Evolutionary conservation across 2,888 invertebrate species (phyloP), one percentile per base, ranked within the genome.

Genomic region (Trachelus tabidus): DNA sequence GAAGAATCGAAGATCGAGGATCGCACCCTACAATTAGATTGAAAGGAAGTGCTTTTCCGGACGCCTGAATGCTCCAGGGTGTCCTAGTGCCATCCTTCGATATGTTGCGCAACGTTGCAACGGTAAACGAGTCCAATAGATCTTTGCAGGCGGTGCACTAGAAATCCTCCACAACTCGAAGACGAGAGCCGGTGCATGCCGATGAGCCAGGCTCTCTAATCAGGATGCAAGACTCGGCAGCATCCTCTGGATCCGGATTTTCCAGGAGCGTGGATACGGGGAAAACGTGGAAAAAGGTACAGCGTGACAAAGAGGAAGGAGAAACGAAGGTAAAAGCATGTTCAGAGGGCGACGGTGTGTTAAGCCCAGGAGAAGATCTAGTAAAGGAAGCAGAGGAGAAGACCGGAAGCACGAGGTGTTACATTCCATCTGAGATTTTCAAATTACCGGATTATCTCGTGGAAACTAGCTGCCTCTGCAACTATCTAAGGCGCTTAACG

Each of bases 381-480:
- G 79, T 79, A 74, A 81, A 81, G 78, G 76, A 23, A 31, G 69
- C 73, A 31, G 3, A 3, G 23, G 35, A 71, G 37, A 71, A 68
- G 68, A 75, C 37, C 69, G 78, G 3, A 37, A 56, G 77, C 78
- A 76, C 71, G 77, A 79, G 80, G 84, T 84, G 85, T 85, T 85
- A 85, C 84, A 83, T 85, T 83, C 82, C 82, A 82, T 83, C 80
- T 80, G 82, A 85, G 88, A 88, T 89, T 89, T 89, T 85, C 83
- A 88, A 89, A 87, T 87, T 87, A 86, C 85, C 82, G 85, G 86
- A 87, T 89, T 86, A 87, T 85, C 85, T 81, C 81, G 84, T 81
- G 84, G 81, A 86, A 88, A 85, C 84, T 88, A 84, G 86, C 85
- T 86, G 84, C 84, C 83, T 82, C 79, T 81, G 86, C 87, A 85